Percentiles rank a stretch among this genome's conserved stretches.
Evolutionary conservation across 2,797 vertebrate genomes (phyloP).

Genomic region (Trachops cirrhosus): DNA sequence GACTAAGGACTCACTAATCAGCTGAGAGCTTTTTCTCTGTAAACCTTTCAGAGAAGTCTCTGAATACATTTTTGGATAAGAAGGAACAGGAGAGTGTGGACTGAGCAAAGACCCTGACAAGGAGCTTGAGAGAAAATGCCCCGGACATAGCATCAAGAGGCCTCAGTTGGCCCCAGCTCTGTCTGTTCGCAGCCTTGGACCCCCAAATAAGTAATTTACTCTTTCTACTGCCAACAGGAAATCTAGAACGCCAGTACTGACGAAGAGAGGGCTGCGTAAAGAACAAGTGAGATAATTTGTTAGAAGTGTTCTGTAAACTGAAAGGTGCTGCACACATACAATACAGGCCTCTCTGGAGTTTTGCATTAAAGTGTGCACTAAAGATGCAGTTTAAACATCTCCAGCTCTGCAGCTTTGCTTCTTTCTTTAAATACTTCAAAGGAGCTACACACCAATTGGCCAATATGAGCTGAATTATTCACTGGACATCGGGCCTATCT

Average conservation of each 20-base stretch:
- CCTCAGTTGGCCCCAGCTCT: background rate
- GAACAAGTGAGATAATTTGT: conserved; percentile 54
- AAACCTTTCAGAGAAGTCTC: background rate
- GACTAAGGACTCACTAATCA: background rate
- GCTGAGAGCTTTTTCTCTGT: background rate
- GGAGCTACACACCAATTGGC: background rate
- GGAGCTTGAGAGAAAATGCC: background rate
- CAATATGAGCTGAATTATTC: background rate
- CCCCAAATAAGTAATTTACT: background rate
- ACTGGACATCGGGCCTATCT: background rate
- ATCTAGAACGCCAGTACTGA: background rate
- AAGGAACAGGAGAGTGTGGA: background rate
- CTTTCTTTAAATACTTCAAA: conserved; percentile 28
- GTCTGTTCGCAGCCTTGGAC: background rate
- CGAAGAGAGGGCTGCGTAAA: conserved; percentile 36
- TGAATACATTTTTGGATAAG: background rate
- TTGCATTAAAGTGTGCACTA: background rate
- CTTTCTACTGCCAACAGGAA: background rate
- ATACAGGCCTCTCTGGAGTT: background rate
- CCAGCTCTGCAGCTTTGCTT: background rate
- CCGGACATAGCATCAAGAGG: background rate
- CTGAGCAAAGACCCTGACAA: background rate
- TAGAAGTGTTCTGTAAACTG: conserved; percentile 57
- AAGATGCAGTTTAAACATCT: background rate
- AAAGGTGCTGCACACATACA: background rate